Base-by-base conservation (phyloP, 2,888 invertebrate species). In the Operophtera brumata region DNA sequence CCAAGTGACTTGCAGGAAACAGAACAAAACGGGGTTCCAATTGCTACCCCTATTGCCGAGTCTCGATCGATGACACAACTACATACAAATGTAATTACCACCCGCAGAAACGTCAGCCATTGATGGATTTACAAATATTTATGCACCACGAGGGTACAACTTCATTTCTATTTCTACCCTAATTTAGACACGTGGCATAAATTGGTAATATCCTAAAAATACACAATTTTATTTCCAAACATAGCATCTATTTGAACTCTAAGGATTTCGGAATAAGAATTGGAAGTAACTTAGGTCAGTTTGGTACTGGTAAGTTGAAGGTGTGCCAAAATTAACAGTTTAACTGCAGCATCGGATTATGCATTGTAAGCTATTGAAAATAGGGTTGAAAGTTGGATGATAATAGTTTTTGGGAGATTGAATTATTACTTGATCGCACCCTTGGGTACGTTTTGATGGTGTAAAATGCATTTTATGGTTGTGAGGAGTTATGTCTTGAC, bases 141-240 rank as follows among this genome's bases (percentile, higher is more conserved):
- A 63, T 64, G 60, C 54, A 49, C 52, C 62, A 59, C 47, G 61
- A 51, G 47, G 41, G 34, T 54, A 62, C 61, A 52, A 60, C 65
- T 66, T 61, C 54, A 59, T 63, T 59, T 54, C 58, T 44, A 46
- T 37, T 57, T 63, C 59, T 52, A 61, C 66, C 61, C 61, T 54
- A 55, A 53, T 63, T 65, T 48, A 46, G 73, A 61, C 75, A 67
- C 75, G 73, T 75, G 74, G 59, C 71, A 45, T 62, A 67, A 73
- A 75, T 71, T 69, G 68, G 66, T 63, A 69, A 70, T 69, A 68
- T 67, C 73, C 74, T 68, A 61, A 61, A 66, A 54, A 61, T 57
- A 53, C 57, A 54, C 60, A 28, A 48, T 47, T 53, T 26, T 13
- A 12, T 4, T 36, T 52, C 30, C 32, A 37, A 32, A 42, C 39